Conservation (phyloP, 2,888 invertebrate species). For the Cryptosula pallasiana region DNA sequence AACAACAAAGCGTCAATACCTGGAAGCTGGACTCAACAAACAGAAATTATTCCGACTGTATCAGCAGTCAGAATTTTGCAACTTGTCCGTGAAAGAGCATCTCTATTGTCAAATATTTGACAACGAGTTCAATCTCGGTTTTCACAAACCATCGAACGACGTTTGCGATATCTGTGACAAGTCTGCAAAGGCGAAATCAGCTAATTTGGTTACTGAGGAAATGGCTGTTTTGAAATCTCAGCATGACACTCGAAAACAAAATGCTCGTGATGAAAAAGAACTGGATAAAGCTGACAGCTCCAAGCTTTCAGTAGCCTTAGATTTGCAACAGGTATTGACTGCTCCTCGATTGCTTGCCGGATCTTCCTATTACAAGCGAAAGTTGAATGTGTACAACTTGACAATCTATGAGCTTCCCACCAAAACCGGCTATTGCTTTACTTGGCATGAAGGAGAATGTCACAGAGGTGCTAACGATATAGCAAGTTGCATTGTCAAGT, state of each 20-base stretch:
- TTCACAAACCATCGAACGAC: background rate
- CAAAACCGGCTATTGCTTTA: too few relatives aligned
- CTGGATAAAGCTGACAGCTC: background rate
- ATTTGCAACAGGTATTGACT: background rate
- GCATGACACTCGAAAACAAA: background rate
- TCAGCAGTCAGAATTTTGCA: background rate
- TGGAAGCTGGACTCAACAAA: background rate
- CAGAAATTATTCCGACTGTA: background rate
- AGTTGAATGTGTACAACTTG: too few relatives aligned
- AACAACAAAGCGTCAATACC: background rate
- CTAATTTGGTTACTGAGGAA: background rate
- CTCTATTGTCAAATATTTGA: background rate
- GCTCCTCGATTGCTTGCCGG: background rate
- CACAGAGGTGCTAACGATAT: too few relatives aligned
- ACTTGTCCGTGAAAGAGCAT: background rate
- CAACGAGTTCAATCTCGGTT: background rate
- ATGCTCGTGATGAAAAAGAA: background rate
- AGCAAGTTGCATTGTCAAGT: too few relatives aligned
- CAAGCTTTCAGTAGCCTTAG: background rate
- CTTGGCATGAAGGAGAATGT: too few relatives aligned
- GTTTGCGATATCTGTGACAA: background rate
- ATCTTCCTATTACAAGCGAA: too few relatives aligned
- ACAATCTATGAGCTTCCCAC: too few relatives aligned
- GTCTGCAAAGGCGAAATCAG: background rate
- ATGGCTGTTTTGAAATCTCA: background rate